Evolutionary conservation across 2,797 vertebrate species (phyloP).

Genomic region (Hylomyscus alleni): DNA sequence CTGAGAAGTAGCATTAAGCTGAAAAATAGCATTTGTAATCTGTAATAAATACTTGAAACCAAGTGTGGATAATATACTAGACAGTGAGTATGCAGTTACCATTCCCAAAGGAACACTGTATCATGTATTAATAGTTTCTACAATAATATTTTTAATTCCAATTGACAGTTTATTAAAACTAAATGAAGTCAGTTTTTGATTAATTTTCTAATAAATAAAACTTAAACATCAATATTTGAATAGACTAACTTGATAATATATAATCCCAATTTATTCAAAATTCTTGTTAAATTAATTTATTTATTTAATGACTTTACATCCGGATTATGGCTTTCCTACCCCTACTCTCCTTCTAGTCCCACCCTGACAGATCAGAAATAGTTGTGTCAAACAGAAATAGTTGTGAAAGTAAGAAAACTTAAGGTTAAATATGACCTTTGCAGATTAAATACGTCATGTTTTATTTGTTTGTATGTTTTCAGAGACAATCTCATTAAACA

Average conservation of each 20-base stretch:
- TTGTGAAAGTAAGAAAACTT: neutral
- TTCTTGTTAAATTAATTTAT: neutral
- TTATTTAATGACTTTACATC: no score
- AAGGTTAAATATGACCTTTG: neutral
- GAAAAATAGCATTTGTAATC: neutral
- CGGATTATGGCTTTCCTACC: no score
- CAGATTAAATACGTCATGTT: neutral
- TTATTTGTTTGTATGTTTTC: neutral
- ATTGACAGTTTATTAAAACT: constrained; percentile 33
- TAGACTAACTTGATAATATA: neutral
- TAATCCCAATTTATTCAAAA: constrained; percentile 42
- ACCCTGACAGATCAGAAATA: neutral
- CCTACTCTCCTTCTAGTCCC: no score
- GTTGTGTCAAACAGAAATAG: neutral
- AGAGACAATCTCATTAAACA: neutral
- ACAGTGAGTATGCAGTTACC: neutral
- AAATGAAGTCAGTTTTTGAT: neutral
- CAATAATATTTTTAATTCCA: neutral
- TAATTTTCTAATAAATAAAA: neutral
- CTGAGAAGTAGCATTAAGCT: neutral
- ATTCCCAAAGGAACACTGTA: constrained; percentile 3
- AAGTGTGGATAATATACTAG: neutral
- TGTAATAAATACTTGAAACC: constrained; percentile 41
- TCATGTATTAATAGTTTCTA: neutral
- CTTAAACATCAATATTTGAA: neutral